Conservation (phyloP, 1,140 invertebrate species). For the Stenopsyche tienmushanensis region DNA sequence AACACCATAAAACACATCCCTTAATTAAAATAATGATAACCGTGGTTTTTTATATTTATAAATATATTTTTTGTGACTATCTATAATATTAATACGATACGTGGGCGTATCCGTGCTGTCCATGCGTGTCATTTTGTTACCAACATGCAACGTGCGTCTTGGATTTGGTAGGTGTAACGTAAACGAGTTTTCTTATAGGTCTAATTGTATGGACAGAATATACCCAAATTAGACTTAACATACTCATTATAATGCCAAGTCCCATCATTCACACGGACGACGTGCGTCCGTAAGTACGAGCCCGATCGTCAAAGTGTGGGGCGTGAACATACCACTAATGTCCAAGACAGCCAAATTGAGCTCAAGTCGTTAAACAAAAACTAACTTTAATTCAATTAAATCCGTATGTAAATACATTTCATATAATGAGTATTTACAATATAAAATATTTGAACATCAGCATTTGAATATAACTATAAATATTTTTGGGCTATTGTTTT, state of each 20-base stretch:
- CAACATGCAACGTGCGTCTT: constrained; percentile 16
- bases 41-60: not conserved
- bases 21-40: not conserved
- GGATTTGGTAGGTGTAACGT: constrained; percentile 9
- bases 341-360: too few species aligned
- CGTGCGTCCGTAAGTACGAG: not conserved
- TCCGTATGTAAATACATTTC: too few species aligned
- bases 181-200: not conserved
- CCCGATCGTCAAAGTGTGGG: too few species aligned
- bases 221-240: constrained; percentile 8
- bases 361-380: too few species aligned
- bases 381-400: too few species aligned
- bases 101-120: constrained; percentile 24
- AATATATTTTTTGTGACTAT: not conserved
- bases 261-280: not conserved
- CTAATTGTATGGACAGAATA: constrained; percentile 9
- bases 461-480: too few species aligned
- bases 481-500: too few species aligned
- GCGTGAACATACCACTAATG: too few species aligned
- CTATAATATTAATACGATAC: constrained; percentile 27
- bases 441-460: too few species aligned
- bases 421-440: too few species aligned
- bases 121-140: constrained; percentile 31
- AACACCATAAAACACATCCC: not conserved
- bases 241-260: not conserved